Evolutionary conservation across 2,113 vertebrate species (phyloP).

Genomic region (Progne subis): DNA sequence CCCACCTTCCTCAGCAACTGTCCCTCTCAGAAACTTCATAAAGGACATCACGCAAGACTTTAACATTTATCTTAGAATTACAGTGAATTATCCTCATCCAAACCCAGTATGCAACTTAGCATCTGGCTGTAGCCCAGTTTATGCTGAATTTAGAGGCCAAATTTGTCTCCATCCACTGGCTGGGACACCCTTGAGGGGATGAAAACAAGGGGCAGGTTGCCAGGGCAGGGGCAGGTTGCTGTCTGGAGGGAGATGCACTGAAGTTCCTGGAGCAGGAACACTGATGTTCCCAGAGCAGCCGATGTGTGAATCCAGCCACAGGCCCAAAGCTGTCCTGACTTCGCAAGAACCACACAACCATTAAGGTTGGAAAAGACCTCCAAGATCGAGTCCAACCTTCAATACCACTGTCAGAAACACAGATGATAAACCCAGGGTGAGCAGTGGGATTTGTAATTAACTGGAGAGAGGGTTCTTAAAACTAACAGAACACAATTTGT

Average conservation of each 20-base stretch:
- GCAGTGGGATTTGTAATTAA: neutral
- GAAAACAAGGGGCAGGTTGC: neutral
- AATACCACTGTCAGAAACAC: neutral
- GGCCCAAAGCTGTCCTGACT: neutral
- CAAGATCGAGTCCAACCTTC: accelerated
- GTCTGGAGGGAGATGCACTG: neutral
- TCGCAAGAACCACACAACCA: neutral
- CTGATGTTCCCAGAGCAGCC: neutral
- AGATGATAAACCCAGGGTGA: neutral
- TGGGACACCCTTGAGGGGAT: neutral
- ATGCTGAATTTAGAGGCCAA: neutral
- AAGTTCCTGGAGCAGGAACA: neutral
- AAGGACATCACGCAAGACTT: neutral
- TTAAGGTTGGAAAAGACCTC: neutral
- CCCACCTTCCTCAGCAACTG: accelerated
- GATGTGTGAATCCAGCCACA: neutral
- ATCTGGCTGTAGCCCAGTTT: neutral
- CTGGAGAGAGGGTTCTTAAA: neutral
- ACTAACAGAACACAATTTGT: neutral
- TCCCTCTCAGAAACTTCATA: accelerated
- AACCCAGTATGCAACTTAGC: neutral
- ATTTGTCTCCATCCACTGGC: neutral
- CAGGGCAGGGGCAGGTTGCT: neutral
- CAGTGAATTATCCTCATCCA: neutral
- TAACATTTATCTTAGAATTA: neutral